Evolutionary conservation across 37 sponge, comb jelly and placozoan species (phyloP), one percentile per base, ranked within the genome.

Genomic region (Dysidea cf. avara): DNA sequence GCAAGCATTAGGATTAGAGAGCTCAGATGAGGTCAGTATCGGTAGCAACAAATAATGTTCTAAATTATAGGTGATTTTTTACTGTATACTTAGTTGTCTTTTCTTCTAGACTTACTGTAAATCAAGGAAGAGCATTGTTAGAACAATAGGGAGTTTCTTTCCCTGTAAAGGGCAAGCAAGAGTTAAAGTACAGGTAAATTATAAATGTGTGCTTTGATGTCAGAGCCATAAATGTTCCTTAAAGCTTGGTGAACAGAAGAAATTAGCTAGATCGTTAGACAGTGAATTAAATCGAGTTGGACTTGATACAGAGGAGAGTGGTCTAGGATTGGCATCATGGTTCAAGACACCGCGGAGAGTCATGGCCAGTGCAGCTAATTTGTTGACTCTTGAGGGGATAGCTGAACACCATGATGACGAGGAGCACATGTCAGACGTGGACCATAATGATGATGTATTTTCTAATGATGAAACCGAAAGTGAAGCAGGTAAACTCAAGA

Each of bases 81-180:
- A 43, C 9, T 43, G 9, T 43, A 43, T n/a, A n/a, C n/a, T n/a
- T n/a, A n/a, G n/a, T 28, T 47, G 33, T 74, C 56, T 26, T 30
- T 65, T 25, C 18, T 38, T 69, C 7, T 56, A 73, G 69, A 57
- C 63, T 61, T 61, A 59, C 2, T 75, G 80, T 80, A 86, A 81
- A 7, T 64, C 86, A 2, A 68, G 79, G 4, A 66, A 86, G 25
- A 89, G 90, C 61, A 9, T 83, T 18, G 86, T 89, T 13, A 43
- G 90, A 12, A 50, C 30, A 54, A 64, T 89, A n/a, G 90, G 76
- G 33, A 80, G 68, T 55, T 47, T 56, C 22, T 71, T 89, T 25
- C 90, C 90, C 35, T 69, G 75, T 0, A 47, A 61, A 29, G 46
- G 76, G 25, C 76, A 70, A 30, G 52, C 38, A 20, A 75, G 81